Evolutionary conservation across 2,113 vertebrate species (phyloP), one percentile per base, ranked within the genome.

Genomic region (Datnioides undecimradiatus): DNA sequence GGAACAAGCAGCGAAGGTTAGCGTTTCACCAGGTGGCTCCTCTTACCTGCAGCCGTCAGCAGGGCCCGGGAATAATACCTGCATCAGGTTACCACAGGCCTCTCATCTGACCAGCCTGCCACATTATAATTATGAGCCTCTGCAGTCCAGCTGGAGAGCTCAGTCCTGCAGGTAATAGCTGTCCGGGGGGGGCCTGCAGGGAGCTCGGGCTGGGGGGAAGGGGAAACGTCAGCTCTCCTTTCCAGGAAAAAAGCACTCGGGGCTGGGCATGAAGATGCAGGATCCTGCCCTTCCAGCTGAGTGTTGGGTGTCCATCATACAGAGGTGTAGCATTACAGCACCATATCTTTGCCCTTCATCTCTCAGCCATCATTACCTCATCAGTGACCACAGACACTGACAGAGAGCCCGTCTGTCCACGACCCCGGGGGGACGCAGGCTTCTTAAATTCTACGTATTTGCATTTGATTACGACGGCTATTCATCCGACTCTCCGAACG

Each of bases 1-100:
- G 72, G 81, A 45, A 74, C 65, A 11, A 21, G 84, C 69, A 8
- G 73, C 3, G 0, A 59, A 52, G 90, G 86, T 82, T 93, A 87
- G 48, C 79, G 60, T 94, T 95, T 93, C 92, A 95, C 11, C 81
- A 2, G 79, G 51, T 48, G 80, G 90, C 89, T 95, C 93, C 81
- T 85, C 85, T 94, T 94, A 93, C 94, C 80, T 81, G 83, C 82
- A 65, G 87, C 90, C 84, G 29, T 92, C 91, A 91, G 87, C 82
- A 58, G 51, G 36, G 43, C 73, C 74, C 8, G 67, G 52, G 76
- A 86, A 90, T 88, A 91, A 93, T 79, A 83, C 82, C 87, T 69
- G 93, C 84, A 60, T 95, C 91, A 36, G 86, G 89, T 95, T 94
- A 91, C 93, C 6, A 8, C 23, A 3, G 66, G 82, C 87, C 85